A percentile compares a stretch with the other conserved stretches of the same genome.
These are phyloP conservation scores for Lanius collurio DNA, from an alignment of 2,113 vertebrate genomes.

Conservation along the genomic window DNA sequence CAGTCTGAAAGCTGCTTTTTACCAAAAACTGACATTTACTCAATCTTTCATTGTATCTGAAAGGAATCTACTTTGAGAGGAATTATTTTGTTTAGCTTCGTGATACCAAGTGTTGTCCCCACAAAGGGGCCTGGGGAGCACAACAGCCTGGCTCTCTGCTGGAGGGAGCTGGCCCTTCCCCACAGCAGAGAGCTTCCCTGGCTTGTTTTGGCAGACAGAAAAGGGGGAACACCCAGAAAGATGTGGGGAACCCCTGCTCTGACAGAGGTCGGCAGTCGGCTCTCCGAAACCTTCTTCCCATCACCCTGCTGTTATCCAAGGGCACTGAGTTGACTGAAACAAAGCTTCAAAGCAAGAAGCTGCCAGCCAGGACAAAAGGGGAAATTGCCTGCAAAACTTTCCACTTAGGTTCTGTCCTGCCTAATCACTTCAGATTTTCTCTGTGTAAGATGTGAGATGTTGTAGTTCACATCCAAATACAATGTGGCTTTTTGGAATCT, in stretches of 20 bases:
- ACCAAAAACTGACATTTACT: not conserved
- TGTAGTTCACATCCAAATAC: not conserved
- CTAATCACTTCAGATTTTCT: not conserved
- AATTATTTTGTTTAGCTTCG: not conserved
- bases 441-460: not conserved
- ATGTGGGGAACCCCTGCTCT: accelerated
- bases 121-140: accelerated
- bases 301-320: not conserved
- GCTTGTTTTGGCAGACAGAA: not conserved
- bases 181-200: not conserved
- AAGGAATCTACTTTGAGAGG: not conserved
- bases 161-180: not conserved
- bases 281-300: not conserved
- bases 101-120: not conserved
- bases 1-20: not conserved
- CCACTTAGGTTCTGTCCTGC: not conserved
- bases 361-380: constrained; percentile 6
- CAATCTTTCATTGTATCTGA: not conserved
- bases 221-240: not conserved
- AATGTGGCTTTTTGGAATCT: not conserved
- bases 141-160: not conserved
- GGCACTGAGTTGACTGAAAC: not conserved
- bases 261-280: accelerated
- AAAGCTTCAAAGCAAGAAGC: constrained; percentile 10
- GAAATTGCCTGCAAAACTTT: not conserved